These are phyloP conservation scores for Prosapia bicincta DNA, from an alignment of 2,888 invertebrate genomes.

Conservation along the genomic window DNA sequence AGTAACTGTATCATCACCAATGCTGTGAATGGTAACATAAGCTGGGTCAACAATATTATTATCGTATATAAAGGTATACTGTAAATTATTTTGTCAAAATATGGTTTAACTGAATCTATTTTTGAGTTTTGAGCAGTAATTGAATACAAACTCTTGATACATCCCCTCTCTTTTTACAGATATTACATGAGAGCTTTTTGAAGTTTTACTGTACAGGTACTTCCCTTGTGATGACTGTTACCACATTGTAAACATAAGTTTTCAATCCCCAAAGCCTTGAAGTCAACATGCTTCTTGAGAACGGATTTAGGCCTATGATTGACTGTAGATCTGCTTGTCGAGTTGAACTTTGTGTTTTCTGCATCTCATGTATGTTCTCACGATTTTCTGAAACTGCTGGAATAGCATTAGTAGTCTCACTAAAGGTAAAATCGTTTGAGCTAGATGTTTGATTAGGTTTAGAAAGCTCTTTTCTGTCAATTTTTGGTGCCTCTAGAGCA, in stretches of 20 bases:
- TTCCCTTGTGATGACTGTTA: not conserved
- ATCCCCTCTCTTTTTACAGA: too few relatives aligned
- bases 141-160: too few relatives aligned
- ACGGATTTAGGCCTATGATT: not conserved
- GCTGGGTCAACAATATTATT: not conserved
- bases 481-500: not conserved
- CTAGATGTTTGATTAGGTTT: not conserved
- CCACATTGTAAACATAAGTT: not conserved
- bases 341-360: not conserved
- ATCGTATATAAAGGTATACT: not conserved
- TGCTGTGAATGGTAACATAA: not conserved
- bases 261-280: too few relatives aligned
- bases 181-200: not conserved
- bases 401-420: not conserved
- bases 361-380: not conserved
- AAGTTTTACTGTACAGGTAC: not conserved
- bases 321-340: not conserved
- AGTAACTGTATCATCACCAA: not conserved
- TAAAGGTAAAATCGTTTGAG: not conserved
- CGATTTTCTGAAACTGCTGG: not conserved
- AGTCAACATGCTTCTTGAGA: not conserved
- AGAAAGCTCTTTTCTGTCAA: slow-evolving; percentile 2
- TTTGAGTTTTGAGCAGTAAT: too few relatives aligned
- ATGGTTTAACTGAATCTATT: not conserved
- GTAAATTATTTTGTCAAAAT: not conserved